phyloP scores from a whole-genome alignment of 2,113 vertebrate species.

The Hippocampus comes region DNA sequence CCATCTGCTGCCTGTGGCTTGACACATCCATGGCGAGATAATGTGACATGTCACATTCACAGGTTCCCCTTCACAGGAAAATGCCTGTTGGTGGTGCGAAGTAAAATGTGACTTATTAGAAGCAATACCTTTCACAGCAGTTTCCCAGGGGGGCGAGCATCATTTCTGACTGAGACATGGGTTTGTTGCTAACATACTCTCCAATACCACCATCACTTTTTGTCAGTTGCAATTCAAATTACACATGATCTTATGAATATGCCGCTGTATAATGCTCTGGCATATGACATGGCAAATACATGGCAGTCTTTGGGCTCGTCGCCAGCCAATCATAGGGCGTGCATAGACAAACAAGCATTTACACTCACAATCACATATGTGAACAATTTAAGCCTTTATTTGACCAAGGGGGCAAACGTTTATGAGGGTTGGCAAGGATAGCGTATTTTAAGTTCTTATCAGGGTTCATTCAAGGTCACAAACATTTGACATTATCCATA shows the following conservation, averaged over 20 bases:
- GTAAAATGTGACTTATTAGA: not conserved
- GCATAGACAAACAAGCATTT: no score
- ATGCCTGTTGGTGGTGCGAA: not conserved
- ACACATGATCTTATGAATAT: not conserved
- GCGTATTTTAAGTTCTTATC: no score
- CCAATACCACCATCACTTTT: not conserved
- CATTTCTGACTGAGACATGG: not conserved
- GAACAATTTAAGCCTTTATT: no score
- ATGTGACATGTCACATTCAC: conserved; percentile 27
- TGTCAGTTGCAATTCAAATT: not conserved
- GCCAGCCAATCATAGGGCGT: no score
- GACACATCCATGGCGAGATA: conserved; percentile 26
- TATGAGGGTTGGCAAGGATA: no score
- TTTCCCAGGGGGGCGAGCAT: not conserved
- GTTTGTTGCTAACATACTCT: not conserved
- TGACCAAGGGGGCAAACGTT: no score
- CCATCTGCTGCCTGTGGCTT: conserved; percentile 9
- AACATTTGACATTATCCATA: no score
- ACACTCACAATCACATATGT: no score
- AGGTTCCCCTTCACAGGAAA: conserved; percentile 10
- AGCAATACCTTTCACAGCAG: not conserved
- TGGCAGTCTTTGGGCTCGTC: no score
- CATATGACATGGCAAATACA: not conserved
- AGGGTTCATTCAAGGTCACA: no score
- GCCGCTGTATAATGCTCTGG: not conserved